These are phyloP conservation scores for Drosophila ustulata DNA, from an alignment of 2,888 invertebrate species.

Conservation along the genomic window DNA sequence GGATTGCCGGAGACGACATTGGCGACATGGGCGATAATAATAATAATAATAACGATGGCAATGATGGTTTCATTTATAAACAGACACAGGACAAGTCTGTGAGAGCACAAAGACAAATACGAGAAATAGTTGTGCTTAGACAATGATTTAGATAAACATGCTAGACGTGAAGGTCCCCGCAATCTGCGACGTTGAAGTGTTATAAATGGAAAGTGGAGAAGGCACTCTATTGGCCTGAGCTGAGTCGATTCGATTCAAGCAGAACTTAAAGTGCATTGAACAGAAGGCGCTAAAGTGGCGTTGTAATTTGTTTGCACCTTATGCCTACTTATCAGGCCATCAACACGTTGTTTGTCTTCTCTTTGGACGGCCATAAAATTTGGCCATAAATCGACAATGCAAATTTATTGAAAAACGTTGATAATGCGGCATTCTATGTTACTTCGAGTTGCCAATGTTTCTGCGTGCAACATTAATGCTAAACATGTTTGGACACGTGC, in stretches of 20 bases:
- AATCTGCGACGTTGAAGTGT: constrained; percentile 14
- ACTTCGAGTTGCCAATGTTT: not conserved
- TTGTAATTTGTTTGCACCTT: constrained; percentile 46
- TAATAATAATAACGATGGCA: constrained; percentile 43
- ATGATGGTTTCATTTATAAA: constrained; percentile 46
- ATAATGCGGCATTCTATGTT: constrained; percentile 53
- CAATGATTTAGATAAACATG: constrained; percentile 39
- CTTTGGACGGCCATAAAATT: constrained; percentile 53
- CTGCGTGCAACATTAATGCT: constrained; percentile 38
- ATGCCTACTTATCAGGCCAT: constrained; percentile 55
- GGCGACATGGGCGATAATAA: constrained; percentile 39
- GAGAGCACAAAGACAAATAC: constrained; percentile 31
- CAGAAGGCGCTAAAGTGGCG: not conserved
- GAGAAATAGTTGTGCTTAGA: constrained; percentile 41
- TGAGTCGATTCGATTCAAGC: constrained; percentile 1
- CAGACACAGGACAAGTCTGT: constrained; percentile 32
- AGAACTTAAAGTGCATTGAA: constrained; percentile 7
- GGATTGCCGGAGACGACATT: constrained; percentile 10
- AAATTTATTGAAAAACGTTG: constrained; percentile 65
- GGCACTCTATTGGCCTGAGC: constrained; percentile 2
- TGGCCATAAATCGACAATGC: constrained; percentile 61
- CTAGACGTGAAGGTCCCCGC: constrained; percentile 18
- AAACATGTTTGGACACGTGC: constrained; percentile 43
- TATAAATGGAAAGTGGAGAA: constrained; percentile 21
- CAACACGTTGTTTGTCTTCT: constrained; percentile 48